Base-by-base conservation (phyloP, 2,797 vertebrate genomes). In the Neomorphus geoffroyi region DNA sequence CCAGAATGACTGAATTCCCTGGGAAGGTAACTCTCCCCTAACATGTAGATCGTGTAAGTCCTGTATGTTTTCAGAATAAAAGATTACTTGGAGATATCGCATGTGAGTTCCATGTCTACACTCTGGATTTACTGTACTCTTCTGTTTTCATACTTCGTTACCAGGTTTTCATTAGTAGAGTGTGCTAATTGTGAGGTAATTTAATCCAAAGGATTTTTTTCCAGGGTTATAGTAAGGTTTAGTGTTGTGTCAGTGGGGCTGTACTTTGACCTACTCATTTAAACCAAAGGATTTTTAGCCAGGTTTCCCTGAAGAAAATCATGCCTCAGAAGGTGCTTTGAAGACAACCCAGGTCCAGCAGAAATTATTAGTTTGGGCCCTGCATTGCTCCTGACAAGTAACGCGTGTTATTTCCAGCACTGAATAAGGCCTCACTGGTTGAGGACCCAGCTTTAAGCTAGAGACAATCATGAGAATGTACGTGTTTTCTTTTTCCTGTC, bases 31-130 rank as follows among this genome's bases (percentile, higher is more conserved):
- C 45, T 83, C 3, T 51, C 26, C 41, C 15, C 54, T 60, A n/a
- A 35, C 30, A 9, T 33, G 45, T 37, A 80, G 30, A 46, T 57
- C 1, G 0, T 73, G 8, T 1, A 4, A 24, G 13, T 78, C 19
- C 53, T 66, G 4, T 51, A 18, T 85, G 11, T 62, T 73, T n/a
- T 81, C 16, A 64, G 27, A 23, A 75, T 64, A 71, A 80, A 80
- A 61, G 41, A 35, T 37, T 84, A 10, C 24, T 84, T 86, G 30
- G 50, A 66, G 69, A 85, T 73, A 56, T 3, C 51, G 23, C 7
- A 0, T 56, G 11, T 35, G 33, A 61, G 66, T 77, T 89, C n/a
- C n/a, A 71, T 48, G 30, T 67, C 4, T 86, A 0, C 18, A 87
- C 4, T 74, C 23, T 61, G 65, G 33, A 86, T 81, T 90, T 91